Evolutionary conservation across 2,797 vertebrate genomes (phyloP).

Genomic region (Capromys pilorides): DNA sequence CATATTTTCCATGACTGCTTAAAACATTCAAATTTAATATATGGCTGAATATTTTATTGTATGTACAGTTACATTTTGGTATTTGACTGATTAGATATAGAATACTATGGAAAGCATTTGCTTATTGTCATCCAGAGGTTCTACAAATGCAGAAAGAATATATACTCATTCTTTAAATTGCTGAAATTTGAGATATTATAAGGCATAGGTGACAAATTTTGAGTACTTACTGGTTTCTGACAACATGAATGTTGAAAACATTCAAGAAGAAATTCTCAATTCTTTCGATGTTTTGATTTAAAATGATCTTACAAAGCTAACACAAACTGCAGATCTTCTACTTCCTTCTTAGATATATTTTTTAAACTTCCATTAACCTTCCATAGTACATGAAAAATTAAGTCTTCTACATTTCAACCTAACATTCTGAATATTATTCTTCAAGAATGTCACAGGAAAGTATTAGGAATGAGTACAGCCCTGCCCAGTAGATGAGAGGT

Average conservation of each 20-base stretch:
- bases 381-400: background rate
- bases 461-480: background rate
- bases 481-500: background rate
- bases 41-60: background rate
- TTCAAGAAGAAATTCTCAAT: background rate
- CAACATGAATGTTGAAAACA: background rate
- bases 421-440: background rate
- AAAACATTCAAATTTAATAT: background rate
- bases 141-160: background rate
- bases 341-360: background rate
- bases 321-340: background rate
- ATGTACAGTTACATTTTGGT: background rate
- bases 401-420: background rate
- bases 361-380: background rate
- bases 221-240: background rate
- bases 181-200: background rate
- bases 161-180: background rate
- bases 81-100: background rate
- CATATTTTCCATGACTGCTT: background rate
- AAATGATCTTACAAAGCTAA: background rate
- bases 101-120: background rate
- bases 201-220: background rate
- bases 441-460: background rate
- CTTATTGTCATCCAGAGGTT: background rate
- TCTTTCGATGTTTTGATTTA: background rate